A percentile compares a stretch with the other conserved stretches of the same genome.
phyloP scores from a whole-genome alignment of 2,797 vertebrate species.

The Onychomys arenicola region DNA sequence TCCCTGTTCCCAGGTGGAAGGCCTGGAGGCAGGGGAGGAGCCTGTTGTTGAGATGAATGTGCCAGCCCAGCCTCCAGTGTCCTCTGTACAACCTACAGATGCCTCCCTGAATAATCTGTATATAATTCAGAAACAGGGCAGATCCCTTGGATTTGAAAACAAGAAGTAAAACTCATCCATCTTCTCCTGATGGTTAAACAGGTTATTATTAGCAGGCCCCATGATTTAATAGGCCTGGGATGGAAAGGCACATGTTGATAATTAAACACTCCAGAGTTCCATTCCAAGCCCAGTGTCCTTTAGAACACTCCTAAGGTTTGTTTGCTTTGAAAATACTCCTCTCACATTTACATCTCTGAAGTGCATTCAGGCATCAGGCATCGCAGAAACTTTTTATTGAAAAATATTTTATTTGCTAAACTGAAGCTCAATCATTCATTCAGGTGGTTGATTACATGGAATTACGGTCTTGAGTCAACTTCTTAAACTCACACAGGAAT shows the following conservation, averaged over 20 bases:
- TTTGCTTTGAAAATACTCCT: slow-evolving; percentile 71
- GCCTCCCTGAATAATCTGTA: slow-evolving; percentile 87
- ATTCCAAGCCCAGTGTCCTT: slow-evolving; percentile 77
- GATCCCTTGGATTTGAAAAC: slow-evolving; percentile 88
- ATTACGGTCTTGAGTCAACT: not conserved
- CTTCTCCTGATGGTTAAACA: slow-evolving; percentile 86
- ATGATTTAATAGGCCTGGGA: slow-evolving; percentile 82
- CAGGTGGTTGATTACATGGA: not conserved
- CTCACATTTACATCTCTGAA: slow-evolving; percentile 18
- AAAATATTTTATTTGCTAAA: slow-evolving; percentile 48
- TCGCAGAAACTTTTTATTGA: slow-evolving; percentile 35
- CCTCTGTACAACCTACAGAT: slow-evolving; percentile 86
- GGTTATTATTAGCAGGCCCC: slow-evolving; percentile 86
- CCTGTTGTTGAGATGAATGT: slow-evolving; percentile 82
- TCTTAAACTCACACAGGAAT: not conserved
- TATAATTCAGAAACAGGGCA: slow-evolving; percentile 87
- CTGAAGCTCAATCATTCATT: not conserved
- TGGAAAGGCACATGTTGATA: slow-evolving; percentile 83
- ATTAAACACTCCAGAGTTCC: slow-evolving; percentile 77
- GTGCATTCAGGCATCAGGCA: not conserved
- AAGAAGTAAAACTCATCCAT: slow-evolving; percentile 89
- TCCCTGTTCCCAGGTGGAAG: slow-evolving; percentile 81
- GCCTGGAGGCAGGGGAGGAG: slow-evolving; percentile 74
- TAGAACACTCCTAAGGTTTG: slow-evolving; percentile 71
- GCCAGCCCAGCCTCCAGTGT: slow-evolving; percentile 79